Conservation (phyloP, 2,113 vertebrate species). For the Arothron firmamentum region DNA sequence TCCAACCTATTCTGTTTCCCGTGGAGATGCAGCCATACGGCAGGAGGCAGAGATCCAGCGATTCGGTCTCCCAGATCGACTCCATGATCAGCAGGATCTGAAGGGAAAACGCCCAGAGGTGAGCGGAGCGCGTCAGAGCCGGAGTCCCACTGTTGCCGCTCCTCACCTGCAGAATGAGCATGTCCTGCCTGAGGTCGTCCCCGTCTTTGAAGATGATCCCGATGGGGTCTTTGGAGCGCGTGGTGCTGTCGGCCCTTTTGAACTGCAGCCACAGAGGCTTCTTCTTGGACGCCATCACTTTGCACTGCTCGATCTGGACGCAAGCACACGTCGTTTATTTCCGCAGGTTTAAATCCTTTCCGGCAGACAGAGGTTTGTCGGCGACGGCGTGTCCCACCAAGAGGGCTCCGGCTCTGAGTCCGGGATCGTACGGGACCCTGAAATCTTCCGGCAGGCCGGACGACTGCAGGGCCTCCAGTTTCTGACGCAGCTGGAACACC, state of each 20-base stretch:
- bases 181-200: conserved; percentile 95
- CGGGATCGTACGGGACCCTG: conserved; percentile 92
- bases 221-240: conserved; percentile 90
- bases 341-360: neutral
- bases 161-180: conserved; percentile 95
- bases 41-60: conserved; percentile 89
- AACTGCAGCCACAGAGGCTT: conserved; percentile 98
- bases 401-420: conserved; percentile 87
- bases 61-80: conserved; percentile 97
- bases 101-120: neutral
- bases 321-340: neutral
- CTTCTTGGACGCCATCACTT: conserved; percentile 99
- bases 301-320: conserved; percentile 92
- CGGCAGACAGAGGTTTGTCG: neutral
- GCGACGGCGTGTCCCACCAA: conserved; percentile 74
- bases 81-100: conserved; percentile 98
- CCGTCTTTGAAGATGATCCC: conserved; percentile 98
- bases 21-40: conserved; percentile 98
- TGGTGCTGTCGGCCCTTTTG: conserved; percentile 88
- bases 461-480: conserved; percentile 87
- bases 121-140: neutral
- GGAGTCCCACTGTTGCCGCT: neutral
- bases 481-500: conserved; percentile 89
- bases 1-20: conserved; percentile 92
- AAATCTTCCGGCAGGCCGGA: conserved; percentile 87